These are phyloP conservation scores for Penaeus japonicus DNA, from an alignment of 1,140 invertebrate species.

Conservation along the genomic window DNA sequence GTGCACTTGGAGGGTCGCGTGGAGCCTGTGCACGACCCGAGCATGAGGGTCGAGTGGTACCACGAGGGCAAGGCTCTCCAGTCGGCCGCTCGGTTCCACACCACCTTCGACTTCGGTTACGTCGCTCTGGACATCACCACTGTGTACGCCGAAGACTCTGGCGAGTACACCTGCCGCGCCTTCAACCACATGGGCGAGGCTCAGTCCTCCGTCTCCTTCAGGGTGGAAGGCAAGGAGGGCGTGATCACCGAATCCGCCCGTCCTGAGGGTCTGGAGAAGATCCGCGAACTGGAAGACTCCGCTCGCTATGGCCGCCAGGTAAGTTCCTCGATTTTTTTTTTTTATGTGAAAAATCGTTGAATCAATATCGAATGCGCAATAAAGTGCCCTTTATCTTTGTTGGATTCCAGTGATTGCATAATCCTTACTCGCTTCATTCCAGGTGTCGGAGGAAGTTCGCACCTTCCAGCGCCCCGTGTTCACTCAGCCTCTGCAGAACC, in stretches of 20 bases:
- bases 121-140: constrained; percentile 91
- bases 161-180: constrained; percentile 89
- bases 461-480: constrained; percentile 92
- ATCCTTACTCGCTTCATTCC: not conserved
- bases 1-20: constrained; percentile 92
- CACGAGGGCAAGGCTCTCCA: constrained; percentile 88
- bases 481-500: constrained; percentile 91
- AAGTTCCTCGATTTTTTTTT: not conserved
- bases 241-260: constrained; percentile 94
- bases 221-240: constrained; percentile 77
- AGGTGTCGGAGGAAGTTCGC: constrained; percentile 71
- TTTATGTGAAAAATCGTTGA: not conserved
- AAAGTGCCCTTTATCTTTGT: not conserved
- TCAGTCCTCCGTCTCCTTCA: constrained; percentile 52
- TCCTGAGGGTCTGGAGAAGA: constrained; percentile 94
- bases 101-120: constrained; percentile 95
- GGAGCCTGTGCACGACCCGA: constrained; percentile 89
- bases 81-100: constrained; percentile 87
- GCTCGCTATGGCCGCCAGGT: constrained; percentile 39
- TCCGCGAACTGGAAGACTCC: constrained; percentile 83
- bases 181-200: constrained; percentile 87
- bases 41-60: constrained; percentile 88
- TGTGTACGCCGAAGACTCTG: constrained; percentile 90
- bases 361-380: not conserved
- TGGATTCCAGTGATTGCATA: not conserved